Percentiles rank a stretch among this genome's conserved stretches.
These are phyloP conservation scores for Synanthedon tipuliformis DNA, from an alignment of 2,888 invertebrate species.

Conservation along the genomic window DNA sequence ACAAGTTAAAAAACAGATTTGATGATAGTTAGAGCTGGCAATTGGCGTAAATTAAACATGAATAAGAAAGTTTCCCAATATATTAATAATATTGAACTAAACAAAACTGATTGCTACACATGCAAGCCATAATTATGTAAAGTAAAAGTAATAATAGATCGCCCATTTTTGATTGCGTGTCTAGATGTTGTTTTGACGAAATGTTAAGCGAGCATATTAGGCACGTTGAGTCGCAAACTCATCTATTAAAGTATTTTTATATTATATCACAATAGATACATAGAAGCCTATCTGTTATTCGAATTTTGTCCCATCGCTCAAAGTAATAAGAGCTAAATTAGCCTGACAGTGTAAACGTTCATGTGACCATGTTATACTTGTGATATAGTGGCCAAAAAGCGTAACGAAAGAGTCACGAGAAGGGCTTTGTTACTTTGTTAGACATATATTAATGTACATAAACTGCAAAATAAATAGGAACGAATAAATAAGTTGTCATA, in stretches of 20 bases:
- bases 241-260: background rate
- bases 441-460: too few relatives aligned
- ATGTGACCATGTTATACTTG: background rate
- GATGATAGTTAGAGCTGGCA: too few relatives aligned
- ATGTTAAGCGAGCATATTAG: background rate
- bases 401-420: constrained; percentile 1
- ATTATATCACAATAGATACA: background rate
- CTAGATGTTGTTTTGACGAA: background rate
- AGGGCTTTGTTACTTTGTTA: background rate
- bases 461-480: too few relatives aligned
- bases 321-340: too few relatives aligned
- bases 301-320: too few relatives aligned
- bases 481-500: too few relatives aligned
- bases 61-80: background rate
- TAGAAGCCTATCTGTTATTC: too few relatives aligned
- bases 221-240: background rate
- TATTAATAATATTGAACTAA: background rate
- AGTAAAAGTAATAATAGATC: background rate
- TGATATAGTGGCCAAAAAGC: constrained; percentile 1
- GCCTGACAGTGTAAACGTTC: too few relatives aligned
- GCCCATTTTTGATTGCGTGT: background rate
- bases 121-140: background rate
- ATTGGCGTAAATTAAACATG: too few relatives aligned
- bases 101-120: background rate
- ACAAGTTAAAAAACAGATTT: background rate